Conservation (phyloP, 2,888 invertebrate genomes). For the Lycophotia porphyrea region DNA sequence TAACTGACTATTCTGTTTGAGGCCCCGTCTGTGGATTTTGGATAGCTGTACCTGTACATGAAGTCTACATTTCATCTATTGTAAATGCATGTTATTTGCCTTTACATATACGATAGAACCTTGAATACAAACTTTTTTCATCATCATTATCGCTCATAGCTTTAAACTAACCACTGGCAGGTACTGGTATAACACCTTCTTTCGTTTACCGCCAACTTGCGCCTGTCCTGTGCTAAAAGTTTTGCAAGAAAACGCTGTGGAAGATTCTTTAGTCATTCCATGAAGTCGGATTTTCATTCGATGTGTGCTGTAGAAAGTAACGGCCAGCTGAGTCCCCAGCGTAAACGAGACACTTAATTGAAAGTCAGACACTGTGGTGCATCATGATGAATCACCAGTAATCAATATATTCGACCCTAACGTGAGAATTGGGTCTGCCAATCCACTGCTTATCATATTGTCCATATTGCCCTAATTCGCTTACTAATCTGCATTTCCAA, state of each 20-base stretch:
- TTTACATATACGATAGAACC: background rate
- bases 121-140: constrained; percentile 9
- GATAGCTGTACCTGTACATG: constrained; percentile 13
- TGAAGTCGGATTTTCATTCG: constrained; percentile 34
- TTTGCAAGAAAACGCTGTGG: constrained; percentile 8
- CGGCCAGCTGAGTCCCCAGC: constrained; percentile 54
- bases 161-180: constrained; percentile 12
- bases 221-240: constrained; percentile 12
- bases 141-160: background rate
- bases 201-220: constrained; percentile 31
- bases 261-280: constrained; percentile 25
- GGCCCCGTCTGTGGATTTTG: constrained; percentile 19
- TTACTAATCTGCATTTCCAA: constrained; percentile 24
- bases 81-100: background rate
- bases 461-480: constrained; percentile 16
- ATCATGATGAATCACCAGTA: constrained; percentile 48
- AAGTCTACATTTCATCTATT: background rate
- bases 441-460: constrained; percentile 31
- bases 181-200: background rate
- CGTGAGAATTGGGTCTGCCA: constrained; percentile 37
- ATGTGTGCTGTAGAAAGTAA: constrained; percentile 61
- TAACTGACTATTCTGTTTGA: constrained; percentile 45
- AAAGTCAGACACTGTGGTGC: constrained; percentile 48
- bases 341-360: constrained; percentile 57
- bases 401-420: constrained; percentile 36